A percentile compares a stretch with the other conserved stretches of the same genome.
phyloP scores from a whole-genome alignment of 2,797 vertebrate species.

The Amblyraja radiata region DNA sequence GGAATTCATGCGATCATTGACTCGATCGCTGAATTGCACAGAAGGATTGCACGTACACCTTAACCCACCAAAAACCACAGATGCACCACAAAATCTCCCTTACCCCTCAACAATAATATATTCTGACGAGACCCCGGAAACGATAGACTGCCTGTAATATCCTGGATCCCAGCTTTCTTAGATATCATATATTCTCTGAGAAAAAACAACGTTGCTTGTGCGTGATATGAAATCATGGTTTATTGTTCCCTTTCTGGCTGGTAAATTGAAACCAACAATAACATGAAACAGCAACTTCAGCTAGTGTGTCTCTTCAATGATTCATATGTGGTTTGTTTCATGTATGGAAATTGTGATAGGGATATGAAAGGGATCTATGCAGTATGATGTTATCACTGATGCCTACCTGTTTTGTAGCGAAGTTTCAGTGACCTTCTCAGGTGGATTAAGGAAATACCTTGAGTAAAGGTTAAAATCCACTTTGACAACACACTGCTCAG shows the following conservation, averaged over 20 bases:
- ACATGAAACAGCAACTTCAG: background rate
- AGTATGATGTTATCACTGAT: background rate
- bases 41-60: no score
- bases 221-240: background rate
- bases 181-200: background rate
- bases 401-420: background rate
- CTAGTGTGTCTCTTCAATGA: background rate
- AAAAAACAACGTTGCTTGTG: background rate
- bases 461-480: background rate
- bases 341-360: background rate
- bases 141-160: no score
- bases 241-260: background rate
- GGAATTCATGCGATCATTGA: no score
- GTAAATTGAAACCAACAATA: conserved; percentile 15
- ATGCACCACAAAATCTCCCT: no score
- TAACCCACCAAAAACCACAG: no score
- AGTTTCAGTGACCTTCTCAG: background rate
- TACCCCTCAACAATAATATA: no score
- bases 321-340: background rate
- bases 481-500: background rate
- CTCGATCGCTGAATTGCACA: no score
- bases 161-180: no score
- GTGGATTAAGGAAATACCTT: background rate
- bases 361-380: background rate
- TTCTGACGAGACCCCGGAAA: no score